Evolutionary conservation across 2,113 vertebrate genomes (phyloP).

Genomic region (Muntiacus reevesi): DNA sequence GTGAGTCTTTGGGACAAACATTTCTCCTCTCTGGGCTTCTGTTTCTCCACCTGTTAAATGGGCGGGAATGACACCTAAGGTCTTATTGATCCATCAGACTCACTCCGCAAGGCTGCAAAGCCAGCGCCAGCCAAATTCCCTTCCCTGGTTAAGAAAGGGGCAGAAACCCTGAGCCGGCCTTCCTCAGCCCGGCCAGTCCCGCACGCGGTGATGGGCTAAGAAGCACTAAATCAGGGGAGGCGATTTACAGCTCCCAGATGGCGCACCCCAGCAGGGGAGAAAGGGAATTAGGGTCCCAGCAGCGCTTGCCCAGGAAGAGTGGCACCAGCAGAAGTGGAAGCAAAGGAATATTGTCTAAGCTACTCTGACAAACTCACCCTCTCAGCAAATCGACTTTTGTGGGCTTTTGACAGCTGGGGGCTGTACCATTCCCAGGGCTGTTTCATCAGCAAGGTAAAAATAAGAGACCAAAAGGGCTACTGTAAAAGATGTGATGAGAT

Average conservation of each 20-base stretch:
- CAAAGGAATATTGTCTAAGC: not conserved
- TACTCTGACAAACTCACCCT: not conserved
- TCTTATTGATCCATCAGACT: not conserved
- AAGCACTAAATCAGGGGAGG: not conserved
- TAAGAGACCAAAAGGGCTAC: not conserved
- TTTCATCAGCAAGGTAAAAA: not conserved
- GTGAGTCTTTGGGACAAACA: not conserved
- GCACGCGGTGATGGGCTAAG: accelerated
- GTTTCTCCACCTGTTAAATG: not conserved
- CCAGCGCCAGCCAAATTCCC: not conserved
- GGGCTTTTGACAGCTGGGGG: not conserved
- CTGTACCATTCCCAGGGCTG: not conserved
- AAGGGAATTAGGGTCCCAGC: not conserved
- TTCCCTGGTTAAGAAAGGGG: not conserved
- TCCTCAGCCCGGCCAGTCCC: not conserved
- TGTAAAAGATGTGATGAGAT: not conserved
- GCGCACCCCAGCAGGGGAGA: not conserved
- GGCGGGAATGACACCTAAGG: not conserved
- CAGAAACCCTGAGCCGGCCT: not conserved
- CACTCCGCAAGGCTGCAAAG: not conserved
- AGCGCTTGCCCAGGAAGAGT: not conserved
- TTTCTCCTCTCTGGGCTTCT: not conserved
- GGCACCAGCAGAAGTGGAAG: accelerated
- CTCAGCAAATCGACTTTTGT: not conserved
- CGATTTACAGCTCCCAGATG: not conserved